Evolutionary conservation across 2,888 invertebrate genomes (phyloP).

Genomic region (Phytoseiulus persimilis): DNA sequence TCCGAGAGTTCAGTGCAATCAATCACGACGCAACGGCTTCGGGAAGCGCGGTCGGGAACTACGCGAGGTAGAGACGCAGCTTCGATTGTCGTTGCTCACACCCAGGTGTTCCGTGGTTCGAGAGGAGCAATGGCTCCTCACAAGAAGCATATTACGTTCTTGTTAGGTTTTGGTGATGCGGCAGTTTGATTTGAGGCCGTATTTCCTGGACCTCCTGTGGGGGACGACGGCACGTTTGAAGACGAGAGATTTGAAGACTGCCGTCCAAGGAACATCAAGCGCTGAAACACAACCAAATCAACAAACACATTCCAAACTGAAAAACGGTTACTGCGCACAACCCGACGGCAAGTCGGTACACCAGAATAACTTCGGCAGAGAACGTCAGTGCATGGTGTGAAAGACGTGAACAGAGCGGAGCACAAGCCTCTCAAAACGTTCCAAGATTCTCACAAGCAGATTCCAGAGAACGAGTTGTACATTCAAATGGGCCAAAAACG

Average conservation of each 20-base stretch:
- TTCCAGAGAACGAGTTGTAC: background rate
- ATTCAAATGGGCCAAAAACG: background rate
- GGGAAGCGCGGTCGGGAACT: background rate
- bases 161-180: slow-evolving; percentile 7
- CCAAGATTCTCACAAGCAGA: too few relatives aligned
- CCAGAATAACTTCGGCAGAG: too few relatives aligned
- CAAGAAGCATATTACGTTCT: slow-evolving; percentile 24
- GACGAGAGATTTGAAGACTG: slow-evolving; percentile 34
- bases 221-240: slow-evolving; percentile 15
- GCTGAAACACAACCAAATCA: slow-evolving; percentile 12
- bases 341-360: background rate
- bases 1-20: too few relatives aligned
- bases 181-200: background rate
- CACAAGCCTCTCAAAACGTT: too few relatives aligned
- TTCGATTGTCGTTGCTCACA: background rate
- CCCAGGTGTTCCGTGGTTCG: background rate
- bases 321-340: background rate
- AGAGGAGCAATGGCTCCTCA: background rate
- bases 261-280: slow-evolving; percentile 24
- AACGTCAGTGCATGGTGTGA: too few relatives aligned
- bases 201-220: background rate
- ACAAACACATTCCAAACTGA: background rate
- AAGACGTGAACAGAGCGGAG: too few relatives aligned
- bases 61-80: background rate
- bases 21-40: background rate